phyloP scores from a whole-genome alignment of 2,888 invertebrate genomes.

The Calephelis perditalis region DNA sequence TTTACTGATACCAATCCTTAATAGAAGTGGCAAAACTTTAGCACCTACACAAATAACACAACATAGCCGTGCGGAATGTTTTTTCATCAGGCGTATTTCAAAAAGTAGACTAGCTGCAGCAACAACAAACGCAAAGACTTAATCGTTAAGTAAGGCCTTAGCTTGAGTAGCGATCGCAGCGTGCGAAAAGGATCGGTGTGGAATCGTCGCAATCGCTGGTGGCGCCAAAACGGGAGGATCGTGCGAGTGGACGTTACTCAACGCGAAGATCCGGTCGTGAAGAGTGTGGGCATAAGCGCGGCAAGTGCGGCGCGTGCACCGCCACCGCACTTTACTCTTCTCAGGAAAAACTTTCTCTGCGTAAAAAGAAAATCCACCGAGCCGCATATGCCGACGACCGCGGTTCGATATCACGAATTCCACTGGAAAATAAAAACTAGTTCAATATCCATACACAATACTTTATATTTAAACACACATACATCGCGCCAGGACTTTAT shows the following conservation, averaged over 20 bases:
- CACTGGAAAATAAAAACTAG: slow-evolving; percentile 63
- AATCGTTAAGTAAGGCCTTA: slow-evolving; percentile 56
- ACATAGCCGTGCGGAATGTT: too few relatives aligned
- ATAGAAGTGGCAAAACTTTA: too few relatives aligned
- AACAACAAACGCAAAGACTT: slow-evolving; percentile 24
- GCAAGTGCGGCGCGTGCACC: slow-evolving; percentile 71
- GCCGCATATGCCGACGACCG: slow-evolving; percentile 70
- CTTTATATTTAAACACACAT: neutral
- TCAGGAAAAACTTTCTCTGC: slow-evolving; percentile 74
- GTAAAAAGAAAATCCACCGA: slow-evolving; percentile 72
- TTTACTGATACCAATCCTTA: too few relatives aligned
- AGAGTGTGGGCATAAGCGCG: slow-evolving; percentile 73
- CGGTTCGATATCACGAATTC: slow-evolving; percentile 77
- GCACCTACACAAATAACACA: too few relatives aligned
- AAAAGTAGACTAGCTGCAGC: too few relatives aligned
- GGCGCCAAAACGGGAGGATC: slow-evolving; percentile 48
- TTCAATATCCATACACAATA: slow-evolving; percentile 36
- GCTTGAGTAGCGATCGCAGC: slow-evolving; percentile 45
- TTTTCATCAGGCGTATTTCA: too few relatives aligned
- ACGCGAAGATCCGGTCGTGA: slow-evolving; percentile 70
- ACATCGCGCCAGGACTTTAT: neutral
- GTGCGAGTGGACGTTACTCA: slow-evolving; percentile 71
- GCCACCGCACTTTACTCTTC: slow-evolving; percentile 74
- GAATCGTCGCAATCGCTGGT: slow-evolving; percentile 36
- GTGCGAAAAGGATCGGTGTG: slow-evolving; percentile 33